Evolutionary conservation across 2,113 vertebrate species (phyloP).

Genomic region (Chionodraco myersi): DNA sequence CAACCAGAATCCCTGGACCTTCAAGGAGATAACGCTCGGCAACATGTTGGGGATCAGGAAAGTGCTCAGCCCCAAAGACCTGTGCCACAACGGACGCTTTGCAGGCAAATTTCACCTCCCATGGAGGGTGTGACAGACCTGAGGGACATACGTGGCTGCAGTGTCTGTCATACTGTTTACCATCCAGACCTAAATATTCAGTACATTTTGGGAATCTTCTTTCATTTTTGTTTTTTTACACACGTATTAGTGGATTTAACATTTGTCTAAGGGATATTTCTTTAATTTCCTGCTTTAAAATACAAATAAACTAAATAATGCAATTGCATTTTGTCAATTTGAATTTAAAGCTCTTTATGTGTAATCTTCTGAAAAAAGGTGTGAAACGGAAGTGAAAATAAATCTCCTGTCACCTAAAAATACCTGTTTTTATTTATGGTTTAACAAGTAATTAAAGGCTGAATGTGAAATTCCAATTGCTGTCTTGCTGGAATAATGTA

Average conservation of each 20-base stretch:
- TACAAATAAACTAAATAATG: constrained; percentile 7
- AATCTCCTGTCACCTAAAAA: not conserved
- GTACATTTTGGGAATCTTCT: not conserved
- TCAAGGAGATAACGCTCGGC: constrained; percentile 81
- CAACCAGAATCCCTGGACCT: constrained; percentile 98
- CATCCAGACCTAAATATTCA: not conserved
- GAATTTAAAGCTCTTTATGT: not conserved
- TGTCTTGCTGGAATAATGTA: too few relatives aligned
- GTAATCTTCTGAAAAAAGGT: not conserved
- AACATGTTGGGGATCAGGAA: constrained; percentile 94
- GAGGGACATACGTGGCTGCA: constrained; percentile 4
- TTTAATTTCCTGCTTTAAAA: not conserved
- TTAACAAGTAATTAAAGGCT: too few relatives aligned
- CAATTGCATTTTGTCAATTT: not conserved
- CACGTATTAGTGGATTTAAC: not conserved
- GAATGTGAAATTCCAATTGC: too few relatives aligned
- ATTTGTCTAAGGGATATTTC: not conserved
- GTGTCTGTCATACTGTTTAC: not conserved
- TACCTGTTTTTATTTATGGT: not conserved
- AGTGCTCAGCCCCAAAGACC: constrained; percentile 90
- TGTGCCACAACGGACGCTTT: constrained; percentile 86
- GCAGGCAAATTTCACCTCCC: constrained; percentile 90
- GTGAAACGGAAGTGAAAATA: not conserved
- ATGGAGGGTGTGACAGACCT: constrained; percentile 82
- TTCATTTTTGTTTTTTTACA: constrained; percentile 3